phyloP scores from a whole-genome alignment of 2,797 vertebrate species.

The Trachops cirrhosus region DNA sequence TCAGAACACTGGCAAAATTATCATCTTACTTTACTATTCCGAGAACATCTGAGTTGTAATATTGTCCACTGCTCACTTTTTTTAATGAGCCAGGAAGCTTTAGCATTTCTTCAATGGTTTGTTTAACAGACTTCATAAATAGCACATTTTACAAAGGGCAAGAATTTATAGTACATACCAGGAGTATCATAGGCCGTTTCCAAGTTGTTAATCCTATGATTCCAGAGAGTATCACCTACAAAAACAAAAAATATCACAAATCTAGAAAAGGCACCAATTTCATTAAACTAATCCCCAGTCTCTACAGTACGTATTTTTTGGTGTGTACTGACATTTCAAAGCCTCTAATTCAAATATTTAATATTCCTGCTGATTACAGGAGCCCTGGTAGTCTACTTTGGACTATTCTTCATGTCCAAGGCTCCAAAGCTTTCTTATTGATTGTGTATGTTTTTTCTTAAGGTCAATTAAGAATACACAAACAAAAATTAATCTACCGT shows the following conservation, averaged over 20 bases:
- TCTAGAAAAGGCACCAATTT: neutral
- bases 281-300: neutral
- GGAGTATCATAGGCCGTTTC: conserved; percentile 86
- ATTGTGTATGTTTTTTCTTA: neutral
- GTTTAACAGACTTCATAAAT: neutral
- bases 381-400: neutral
- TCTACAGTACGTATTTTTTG: neutral
- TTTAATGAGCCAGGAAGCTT: neutral
- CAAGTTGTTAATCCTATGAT: conserved; percentile 90
- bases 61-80: neutral
- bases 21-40: neutral
- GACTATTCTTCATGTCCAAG: neutral
- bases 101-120: neutral
- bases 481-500: neutral
- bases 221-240: conserved; percentile 92
- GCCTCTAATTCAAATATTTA: neutral
- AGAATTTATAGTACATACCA: conserved; percentile 84
- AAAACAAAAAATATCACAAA: conserved; percentile 65
- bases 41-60: neutral
- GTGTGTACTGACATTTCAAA: conserved; percentile 3
- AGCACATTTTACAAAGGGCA: conserved; percentile 5
- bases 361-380: neutral
- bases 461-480: neutral
- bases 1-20: neutral
- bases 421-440: neutral